Conservation (phyloP, 2,113 vertebrate genomes). For the Tragulus kanchil region DNA sequence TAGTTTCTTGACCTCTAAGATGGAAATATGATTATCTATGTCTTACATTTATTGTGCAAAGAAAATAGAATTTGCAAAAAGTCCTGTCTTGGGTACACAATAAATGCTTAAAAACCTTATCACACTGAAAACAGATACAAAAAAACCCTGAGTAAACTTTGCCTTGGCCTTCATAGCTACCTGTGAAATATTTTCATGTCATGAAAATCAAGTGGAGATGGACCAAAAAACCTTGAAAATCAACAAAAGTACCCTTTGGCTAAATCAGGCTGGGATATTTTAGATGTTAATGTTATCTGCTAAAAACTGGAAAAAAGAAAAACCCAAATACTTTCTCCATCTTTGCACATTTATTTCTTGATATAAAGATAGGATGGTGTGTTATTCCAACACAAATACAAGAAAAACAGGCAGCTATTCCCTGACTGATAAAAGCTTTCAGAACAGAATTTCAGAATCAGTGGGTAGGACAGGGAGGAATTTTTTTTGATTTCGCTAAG, state of each 20-base stretch:
- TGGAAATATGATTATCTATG: neutral
- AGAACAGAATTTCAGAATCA: neutral
- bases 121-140: neutral
- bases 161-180: neutral
- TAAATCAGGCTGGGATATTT: neutral
- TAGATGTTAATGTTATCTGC: neutral
- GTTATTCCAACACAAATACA: neutral
- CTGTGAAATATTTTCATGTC: neutral
- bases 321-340: neutral
- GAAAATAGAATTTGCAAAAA: neutral
- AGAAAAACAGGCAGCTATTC: neutral
- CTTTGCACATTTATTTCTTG: neutral
- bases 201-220: neutral
- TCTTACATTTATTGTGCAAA: neutral
- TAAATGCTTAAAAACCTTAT: neutral
- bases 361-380: neutral
- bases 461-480: no score
- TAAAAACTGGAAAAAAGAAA: neutral
- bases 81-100: neutral
- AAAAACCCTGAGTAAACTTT: neutral
- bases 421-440: neutral
- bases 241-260: neutral
- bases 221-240: neutral
- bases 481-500: neutral
- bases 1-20: conserved; percentile 24